Conservation (phyloP, 1,140 invertebrate species). For the Megathymus violae region DNA sequence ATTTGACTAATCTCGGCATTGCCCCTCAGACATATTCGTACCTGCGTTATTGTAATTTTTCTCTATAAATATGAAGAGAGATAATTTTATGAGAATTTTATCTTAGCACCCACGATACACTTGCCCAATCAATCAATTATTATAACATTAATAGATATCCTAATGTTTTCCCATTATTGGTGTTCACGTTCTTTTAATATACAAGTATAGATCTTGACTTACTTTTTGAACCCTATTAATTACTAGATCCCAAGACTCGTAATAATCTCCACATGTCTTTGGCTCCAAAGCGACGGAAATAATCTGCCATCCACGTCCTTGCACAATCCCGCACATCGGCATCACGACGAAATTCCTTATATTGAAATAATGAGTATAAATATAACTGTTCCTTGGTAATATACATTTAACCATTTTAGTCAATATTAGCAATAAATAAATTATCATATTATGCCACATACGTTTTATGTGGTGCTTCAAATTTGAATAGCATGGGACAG, state of each 20-base stretch:
- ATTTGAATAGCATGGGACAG: conserved; percentile 71
- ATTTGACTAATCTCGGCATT: conserved; percentile 67
- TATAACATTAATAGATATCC: too few species aligned
- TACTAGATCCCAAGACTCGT: conserved; percentile 70
- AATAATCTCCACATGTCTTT: conserved; percentile 64
- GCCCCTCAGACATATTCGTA: conserved; percentile 57
- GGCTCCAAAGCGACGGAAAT: conserved; percentile 74
- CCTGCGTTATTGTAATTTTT: conserved; percentile 49
- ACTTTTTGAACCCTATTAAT: conserved; percentile 72
- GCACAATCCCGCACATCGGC: conserved; percentile 77
- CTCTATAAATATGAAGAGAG: too few species aligned
- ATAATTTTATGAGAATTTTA: too few species aligned
- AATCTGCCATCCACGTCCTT: conserved; percentile 72
- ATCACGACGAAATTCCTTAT: conserved; percentile 67
- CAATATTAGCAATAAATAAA: not conserved
- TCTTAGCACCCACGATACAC: too few species aligned
- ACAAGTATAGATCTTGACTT: too few species aligned
- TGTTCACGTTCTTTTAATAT: too few species aligned
- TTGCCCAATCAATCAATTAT: too few species aligned
- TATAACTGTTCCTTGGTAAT: too few species aligned
- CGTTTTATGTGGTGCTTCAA: conserved; percentile 62
- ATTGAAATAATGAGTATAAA: conserved; percentile 19
- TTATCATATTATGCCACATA: conserved; percentile 51
- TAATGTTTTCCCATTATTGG: too few species aligned
- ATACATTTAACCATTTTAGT: too few species aligned